These are phyloP conservation scores for Strix aluco DNA, from an alignment of 2,113 vertebrate species.

Conservation along the genomic window DNA sequence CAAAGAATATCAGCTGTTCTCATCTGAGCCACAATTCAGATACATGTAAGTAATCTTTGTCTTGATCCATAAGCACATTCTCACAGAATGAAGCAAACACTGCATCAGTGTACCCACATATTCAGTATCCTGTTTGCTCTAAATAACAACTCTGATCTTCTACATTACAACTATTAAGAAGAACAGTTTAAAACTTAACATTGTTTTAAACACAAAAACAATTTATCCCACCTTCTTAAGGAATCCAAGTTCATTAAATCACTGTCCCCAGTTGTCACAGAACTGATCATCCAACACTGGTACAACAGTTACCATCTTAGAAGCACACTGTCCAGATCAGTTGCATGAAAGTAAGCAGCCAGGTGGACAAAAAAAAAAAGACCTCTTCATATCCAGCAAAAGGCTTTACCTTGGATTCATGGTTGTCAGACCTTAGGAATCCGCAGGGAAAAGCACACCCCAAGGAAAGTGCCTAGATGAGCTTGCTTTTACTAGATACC, in stretches of 20 bases:
- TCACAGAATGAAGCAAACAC: neutral
- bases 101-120: neutral
- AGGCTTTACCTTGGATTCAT: neutral
- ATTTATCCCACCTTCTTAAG: neutral
- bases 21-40: neutral
- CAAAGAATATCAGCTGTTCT: neutral
- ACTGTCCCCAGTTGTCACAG: neutral
- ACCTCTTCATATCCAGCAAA: neutral
- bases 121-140: neutral
- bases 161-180: neutral
- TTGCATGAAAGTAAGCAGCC: neutral
- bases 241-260: neutral
- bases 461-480: neutral
- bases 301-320: neutral
- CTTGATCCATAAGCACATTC: neutral
- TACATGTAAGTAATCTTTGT: neutral
- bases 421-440: neutral
- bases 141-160: neutral
- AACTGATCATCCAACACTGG: neutral
- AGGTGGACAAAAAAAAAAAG: neutral
- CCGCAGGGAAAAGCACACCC: neutral
- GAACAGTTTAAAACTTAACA: neutral
- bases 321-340: neutral
- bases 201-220: neutral
- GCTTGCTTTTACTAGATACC: neutral